Evolutionary conservation across 2,888 invertebrate species (phyloP).

Genomic region (Tetragonisca angustula): DNA sequence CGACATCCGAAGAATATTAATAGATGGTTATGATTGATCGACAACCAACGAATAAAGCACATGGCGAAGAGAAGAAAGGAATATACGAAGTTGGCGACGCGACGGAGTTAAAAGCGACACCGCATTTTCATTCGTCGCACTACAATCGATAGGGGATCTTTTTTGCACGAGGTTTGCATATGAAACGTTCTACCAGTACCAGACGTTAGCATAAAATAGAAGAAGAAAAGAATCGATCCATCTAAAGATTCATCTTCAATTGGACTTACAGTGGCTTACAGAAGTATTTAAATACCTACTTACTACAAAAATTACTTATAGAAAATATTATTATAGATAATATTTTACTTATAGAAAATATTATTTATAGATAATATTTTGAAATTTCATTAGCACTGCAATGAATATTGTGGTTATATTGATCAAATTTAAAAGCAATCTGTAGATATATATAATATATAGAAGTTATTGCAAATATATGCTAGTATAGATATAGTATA

Average conservation of each 20-base stretch:
- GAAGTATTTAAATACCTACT: not conserved
- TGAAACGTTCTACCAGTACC: conserved; percentile 48
- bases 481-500: too few relatives aligned
- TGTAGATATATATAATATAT: too few relatives aligned
- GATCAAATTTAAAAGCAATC: too few relatives aligned
- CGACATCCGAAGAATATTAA: conserved; percentile 46
- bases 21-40: not conserved
- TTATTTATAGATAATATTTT: too few relatives aligned
- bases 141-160: conserved; percentile 44
- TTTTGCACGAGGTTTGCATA: conserved; percentile 56
- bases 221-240: conserved; percentile 19
- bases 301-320: not conserved
- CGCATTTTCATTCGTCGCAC: conserved; percentile 44
- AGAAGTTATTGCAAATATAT: too few relatives aligned
- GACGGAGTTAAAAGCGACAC: conserved; percentile 4
- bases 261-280: not conserved
- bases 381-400: too few relatives aligned
- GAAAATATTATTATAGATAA: not conserved
- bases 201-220: conserved; percentile 17
- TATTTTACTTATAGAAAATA: too few relatives aligned
- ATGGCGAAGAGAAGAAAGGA: conserved; percentile 14
- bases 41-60: conserved; percentile 15
- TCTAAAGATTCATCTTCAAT: not conserved
- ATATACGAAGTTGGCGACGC: conserved; percentile 31
- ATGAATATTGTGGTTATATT: too few relatives aligned